Base-by-base conservation (phyloP, 2,888 invertebrate genomes). In the Sinohyriopsis cumingii region DNA sequence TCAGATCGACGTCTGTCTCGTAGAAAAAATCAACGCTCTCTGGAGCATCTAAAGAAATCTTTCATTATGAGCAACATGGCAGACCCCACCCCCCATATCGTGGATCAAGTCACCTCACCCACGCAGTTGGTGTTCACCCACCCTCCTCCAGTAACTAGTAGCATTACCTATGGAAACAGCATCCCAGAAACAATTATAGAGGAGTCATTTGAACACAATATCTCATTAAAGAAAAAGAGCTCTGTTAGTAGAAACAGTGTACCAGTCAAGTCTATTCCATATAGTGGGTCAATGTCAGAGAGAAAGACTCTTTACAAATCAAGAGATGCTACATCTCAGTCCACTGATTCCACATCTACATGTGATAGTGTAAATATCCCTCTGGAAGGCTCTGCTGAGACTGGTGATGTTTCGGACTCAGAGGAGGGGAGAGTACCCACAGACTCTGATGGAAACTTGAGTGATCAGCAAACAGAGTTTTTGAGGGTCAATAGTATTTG, bases 1-100 rank as follows among this genome's bases (percentile, higher is more conserved):
- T 33, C 82, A 86, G 86, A 85, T 80, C 83, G 85, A 18, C 77
- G 85, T 59, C 62, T 85, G 67, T 83, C 83, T 56, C 70, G 84
- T 28, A 82, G 84, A 60, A 75, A 73, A 66, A 75, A 77, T 65
- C 77, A 77, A 53, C 59, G 75, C 33, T 77, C 77, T 19, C 61
- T 77, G 33, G 85, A 86, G 63, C 79, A 82, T 5, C 71, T 86
- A 45, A 84, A 84, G 57, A 79, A 84, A 12, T 84, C 86, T 7
- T 80, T 86, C 67, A 83, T 84, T n/a, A 74, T 79, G 73, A 78
- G 77, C 60, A 78, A 81, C 0, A 69, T 78, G n/a, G 67, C 68
- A 18, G 70, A 74, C 55, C 59, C 64, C 18, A 57, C 64, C 55
- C 53, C 59, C 33, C 61, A 66, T 19, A 33, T 55, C 45, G 20